Evolutionary conservation across 2,113 vertebrate species (phyloP), one percentile per base, ranked within the genome.

Genomic region (Dendropsophus ebraccatus): DNA sequence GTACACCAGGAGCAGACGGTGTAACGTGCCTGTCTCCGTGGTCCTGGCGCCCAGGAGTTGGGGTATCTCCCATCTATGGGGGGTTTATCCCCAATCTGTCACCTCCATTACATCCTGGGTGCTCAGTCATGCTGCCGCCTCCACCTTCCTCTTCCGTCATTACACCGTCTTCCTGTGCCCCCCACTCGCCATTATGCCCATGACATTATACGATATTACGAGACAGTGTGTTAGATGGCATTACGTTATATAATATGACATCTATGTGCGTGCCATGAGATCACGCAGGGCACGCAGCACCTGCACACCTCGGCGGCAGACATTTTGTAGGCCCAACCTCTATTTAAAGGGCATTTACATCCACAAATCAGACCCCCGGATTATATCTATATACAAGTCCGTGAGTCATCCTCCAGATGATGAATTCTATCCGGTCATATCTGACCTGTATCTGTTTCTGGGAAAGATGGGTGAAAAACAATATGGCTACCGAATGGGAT

Each of bases 41-140:
- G 70, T n/a, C 21, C 69, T 8, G 37, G 35, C 54, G 25, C 69
- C 67, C 72, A 30, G 52, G 83, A 75, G 62, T 50, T 50, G 9
- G 81, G 81, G 54, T 52, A 70, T 82, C 47, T 70, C 28, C 6
- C 21, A 50, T 65, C 28, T 50, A 10, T 49, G 62, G 28, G 74
- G 32, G 14, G 52, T 37, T 78, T 56, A 56, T 25, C 41, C 70
- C 72, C 12, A 74, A 25, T 54, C 50, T 77, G 75, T 32, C 47
- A 16, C 47, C 25, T 77, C 25, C 19, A 56, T 77, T 49, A 54
- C 30, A 32, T 35, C 75, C 50, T 21, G 4, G 23, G 21, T 77
- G 49, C 75, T 77, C 75, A 56, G 49, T 54, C 49, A 54, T 77
- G 30, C 35, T 77, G 47, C 32, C 25, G 28, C 49, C 81, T 12